Evolutionary conservation across 2,888 invertebrate genomes (phyloP), one percentile per base, ranked within the genome.

Genomic region (Phragmatobia fuliginosa): DNA sequence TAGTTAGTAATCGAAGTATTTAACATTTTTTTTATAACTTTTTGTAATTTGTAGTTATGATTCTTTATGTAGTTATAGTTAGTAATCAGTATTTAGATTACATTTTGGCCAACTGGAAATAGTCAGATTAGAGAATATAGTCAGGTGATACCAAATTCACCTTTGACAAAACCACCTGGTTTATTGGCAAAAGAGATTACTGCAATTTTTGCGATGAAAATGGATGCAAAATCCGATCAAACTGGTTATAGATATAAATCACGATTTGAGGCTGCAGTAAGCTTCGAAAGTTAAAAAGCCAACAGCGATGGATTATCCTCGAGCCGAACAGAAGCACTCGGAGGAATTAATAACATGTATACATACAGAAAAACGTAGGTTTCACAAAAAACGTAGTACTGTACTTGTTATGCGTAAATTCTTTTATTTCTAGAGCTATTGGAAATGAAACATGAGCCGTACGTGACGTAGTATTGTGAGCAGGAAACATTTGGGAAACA

Each of bases 261-360:
- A 18, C 21, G 33, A 66, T 45, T 49, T 33, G n/a, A 25, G 32
- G 41, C 32, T 18, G n/a, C n/a, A 66, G 38, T 45, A 66, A 60
- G 45, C 59, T 60, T 59, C 66, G 28, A 45, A 66, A 60, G 45
- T 66, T 49, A 38, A 66, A 66, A 60, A 32, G 45, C 66, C 60
- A 58, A 66, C 59, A 66, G n/a, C 18, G 66, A n/a, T 31, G 28
- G 38, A 28, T 59, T 31, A 59, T 66, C 56, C 58, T 31, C 41
- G n/a, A 21, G 31, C 38, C 58, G 59, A 66, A 59, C 59, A 66
- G n/a, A 41, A 66, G 58, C 59, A 38, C 66, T 41, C 56, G 18
- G 8, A 38, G 21, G 28, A 41, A 56, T 36, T 25, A 58, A 31
- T 38, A 38, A 62, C 62, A 38, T 16, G 36, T 28, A 61, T 4